phyloP scores from a whole-genome alignment of 2,113 vertebrate species.

The Cinclus cinclus region DNA sequence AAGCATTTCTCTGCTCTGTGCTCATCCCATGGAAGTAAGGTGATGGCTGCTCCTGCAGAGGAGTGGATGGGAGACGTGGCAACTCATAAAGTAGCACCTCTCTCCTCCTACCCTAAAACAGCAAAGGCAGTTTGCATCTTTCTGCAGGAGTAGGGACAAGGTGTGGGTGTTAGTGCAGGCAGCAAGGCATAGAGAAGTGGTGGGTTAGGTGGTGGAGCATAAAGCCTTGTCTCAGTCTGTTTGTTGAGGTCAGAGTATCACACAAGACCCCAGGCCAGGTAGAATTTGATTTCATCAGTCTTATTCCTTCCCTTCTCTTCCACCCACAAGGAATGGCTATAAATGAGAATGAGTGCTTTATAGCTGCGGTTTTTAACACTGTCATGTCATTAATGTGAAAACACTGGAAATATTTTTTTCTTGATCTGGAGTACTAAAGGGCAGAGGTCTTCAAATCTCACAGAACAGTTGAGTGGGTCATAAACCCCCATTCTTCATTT shows the following conservation, averaged over 20 bases:
- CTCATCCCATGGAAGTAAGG: not conserved
- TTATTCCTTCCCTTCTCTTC: not conserved
- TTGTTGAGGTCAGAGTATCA: not conserved
- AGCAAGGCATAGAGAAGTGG: not conserved
- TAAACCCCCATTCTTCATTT: not conserved
- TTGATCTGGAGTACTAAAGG: slow-evolving; percentile 17
- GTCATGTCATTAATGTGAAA: not conserved
- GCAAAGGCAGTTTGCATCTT: slow-evolving; percentile 8
- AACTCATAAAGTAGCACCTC: not conserved
- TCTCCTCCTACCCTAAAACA: not conserved
- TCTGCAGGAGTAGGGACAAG: not conserved
- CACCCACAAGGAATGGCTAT: not conserved
- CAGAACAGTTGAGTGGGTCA: not conserved
- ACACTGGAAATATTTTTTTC: not conserved
- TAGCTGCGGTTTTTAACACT: not conserved
- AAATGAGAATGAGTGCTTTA: not conserved
- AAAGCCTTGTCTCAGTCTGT: not conserved
- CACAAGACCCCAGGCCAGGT: not conserved
- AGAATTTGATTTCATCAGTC: not conserved
- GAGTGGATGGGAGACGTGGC: not conserved
- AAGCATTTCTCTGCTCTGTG: not conserved
- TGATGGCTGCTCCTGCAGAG: slow-evolving; percentile 22
- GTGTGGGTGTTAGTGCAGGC: not conserved
- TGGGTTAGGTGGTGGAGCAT: not conserved
- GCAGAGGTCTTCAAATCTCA: not conserved